Conservation (phyloP, 2,113 vertebrate species). For the Neomonachus schauinslandi region DNA sequence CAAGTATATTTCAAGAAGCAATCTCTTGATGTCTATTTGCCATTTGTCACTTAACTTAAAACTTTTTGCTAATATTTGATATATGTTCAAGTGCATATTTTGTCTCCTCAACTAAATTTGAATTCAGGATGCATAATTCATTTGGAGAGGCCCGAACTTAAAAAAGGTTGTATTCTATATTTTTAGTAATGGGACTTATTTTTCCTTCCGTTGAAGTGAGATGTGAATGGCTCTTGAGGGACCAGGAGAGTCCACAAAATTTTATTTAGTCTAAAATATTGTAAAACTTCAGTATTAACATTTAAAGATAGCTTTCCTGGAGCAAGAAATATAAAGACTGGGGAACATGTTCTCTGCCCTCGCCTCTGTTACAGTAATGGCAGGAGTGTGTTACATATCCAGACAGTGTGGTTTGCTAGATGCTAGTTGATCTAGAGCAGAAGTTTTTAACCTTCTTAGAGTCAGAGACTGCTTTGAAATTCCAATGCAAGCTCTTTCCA, state of each 20-base stretch:
- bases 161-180: not conserved
- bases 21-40: not conserved
- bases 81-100: conserved; percentile 9
- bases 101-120: not conserved
- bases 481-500: not conserved
- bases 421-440: not conserved
- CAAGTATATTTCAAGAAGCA: not conserved
- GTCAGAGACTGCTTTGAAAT: not conserved
- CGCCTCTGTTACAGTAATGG: not conserved
- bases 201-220: not conserved
- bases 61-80: not conserved
- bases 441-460: not conserved
- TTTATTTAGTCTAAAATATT: not conserved
- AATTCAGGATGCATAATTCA: not conserved
- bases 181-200: not conserved
- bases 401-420: not conserved
- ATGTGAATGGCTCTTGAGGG: not conserved
- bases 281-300: not conserved
- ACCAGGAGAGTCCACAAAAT: not conserved
- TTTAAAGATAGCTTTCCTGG: not conserved
- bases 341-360: not conserved
- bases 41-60: not conserved
- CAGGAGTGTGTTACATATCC: not conserved
- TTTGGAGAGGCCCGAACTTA: not conserved
- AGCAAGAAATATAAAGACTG: not conserved